phyloP scores from a whole-genome alignment of 2,888 invertebrate genomes.

The Epirrita christyi region DNA sequence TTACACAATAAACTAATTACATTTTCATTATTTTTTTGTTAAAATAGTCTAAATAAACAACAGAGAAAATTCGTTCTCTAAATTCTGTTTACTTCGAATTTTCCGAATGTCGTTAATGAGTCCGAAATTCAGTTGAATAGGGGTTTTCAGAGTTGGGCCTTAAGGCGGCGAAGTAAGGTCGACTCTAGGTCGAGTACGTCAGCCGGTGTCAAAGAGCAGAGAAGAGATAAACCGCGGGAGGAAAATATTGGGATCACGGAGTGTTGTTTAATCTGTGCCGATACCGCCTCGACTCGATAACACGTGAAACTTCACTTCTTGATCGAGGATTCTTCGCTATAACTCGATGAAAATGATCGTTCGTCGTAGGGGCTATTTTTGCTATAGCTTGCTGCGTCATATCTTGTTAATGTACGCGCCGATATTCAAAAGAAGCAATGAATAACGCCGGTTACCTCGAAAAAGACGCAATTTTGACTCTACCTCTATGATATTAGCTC shows the following conservation, averaged over 20 bases:
- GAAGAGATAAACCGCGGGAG: conserved; percentile 73
- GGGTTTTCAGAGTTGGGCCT: conserved; percentile 49
- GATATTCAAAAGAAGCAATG: conserved; percentile 45
- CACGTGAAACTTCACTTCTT: conserved; percentile 47
- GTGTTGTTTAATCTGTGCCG: conserved; percentile 29
- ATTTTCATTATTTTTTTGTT: neutral
- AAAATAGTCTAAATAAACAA: conserved; percentile 9
- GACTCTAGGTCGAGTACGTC: conserved; percentile 63
- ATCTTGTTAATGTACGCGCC: conserved; percentile 39
- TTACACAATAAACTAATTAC: neutral
- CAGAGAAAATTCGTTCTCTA: conserved; percentile 49
- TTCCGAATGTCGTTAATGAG: conserved; percentile 75
- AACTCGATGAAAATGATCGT: conserved; percentile 36
- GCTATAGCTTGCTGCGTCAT: conserved; percentile 47
- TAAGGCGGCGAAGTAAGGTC: conserved; percentile 57
- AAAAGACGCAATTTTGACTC: conserved; percentile 38
- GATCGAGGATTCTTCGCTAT: conserved; percentile 20
- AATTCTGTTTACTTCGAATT: conserved; percentile 71
- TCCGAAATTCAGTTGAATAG: conserved; percentile 59
- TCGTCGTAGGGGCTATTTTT: conserved; percentile 50
- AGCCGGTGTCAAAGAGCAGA: conserved; percentile 78
- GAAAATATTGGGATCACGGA: conserved; percentile 65
- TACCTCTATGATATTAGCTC: too few relatives aligned
- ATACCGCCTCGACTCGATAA: conserved; percentile 52
- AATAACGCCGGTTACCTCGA: too few relatives aligned